Base-by-base conservation (phyloP, 2,888 invertebrate genomes). In the Diadromus collaris region DNA sequence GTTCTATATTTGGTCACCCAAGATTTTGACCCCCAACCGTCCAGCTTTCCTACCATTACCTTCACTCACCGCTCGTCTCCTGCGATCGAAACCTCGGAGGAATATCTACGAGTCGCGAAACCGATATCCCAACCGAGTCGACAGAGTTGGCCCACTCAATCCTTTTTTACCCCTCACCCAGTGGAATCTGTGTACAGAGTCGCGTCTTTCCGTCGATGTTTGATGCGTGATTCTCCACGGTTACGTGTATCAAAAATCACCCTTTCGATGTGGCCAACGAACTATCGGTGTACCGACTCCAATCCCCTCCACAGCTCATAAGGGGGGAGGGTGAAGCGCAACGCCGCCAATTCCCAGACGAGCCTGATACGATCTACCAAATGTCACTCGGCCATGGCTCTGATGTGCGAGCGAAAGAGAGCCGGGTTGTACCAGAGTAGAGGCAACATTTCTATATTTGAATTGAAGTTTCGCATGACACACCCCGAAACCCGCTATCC, bases 321-420 rank as follows among this genome's bases (percentile, higher is more conserved):
- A 38, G 38, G 38, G 21, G 48, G 46, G 21, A 21, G 74, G 44
- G 38, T 58, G 68, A 63, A 71, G 67, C 65, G 72, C 75, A 78
- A 76, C 74, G 69, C 68, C 83, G 87, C 86, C 81, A 81, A 79
- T 81, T 81, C 82, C 81, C 76, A 73, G 79, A 80, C 80, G 83
- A 83, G 81, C 76, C 82, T 83, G 87, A 88, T 87, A 86, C 83
- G 81, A 86, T 84, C 85, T 83, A 84, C 84, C 84, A 88, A 89
- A 88, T 87, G 88, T 88, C 81, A 91, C 92, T 91, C 86, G 90
- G 86, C 84, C 88, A 90, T 86, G 90, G 69, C 88, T 91, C 91
- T 91, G 91, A 91, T 91, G 91, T 90, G 91, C 46, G 58, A 70
- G 73, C 44, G 64, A 48, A 71, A 64, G 21, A 46, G 24, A 51